Conservation (phyloP, 2,797 vertebrate species). For the Avahi laniger region DNA sequence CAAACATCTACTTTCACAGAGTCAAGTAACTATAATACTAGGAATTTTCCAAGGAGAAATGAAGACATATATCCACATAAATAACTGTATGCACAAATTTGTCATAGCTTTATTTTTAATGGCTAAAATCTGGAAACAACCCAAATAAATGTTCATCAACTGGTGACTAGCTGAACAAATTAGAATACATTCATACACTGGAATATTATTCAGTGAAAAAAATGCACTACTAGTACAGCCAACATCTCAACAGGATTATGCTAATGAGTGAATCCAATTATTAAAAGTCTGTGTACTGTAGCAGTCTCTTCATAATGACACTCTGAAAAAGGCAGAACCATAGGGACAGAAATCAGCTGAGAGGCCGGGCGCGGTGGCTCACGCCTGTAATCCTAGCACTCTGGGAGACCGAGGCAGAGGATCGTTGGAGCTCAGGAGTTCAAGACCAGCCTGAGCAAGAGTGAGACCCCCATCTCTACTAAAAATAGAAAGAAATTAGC, state of each 20-base stretch:
- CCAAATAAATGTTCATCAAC: neutral
- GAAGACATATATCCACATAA: neutral
- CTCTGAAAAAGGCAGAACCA: neutral
- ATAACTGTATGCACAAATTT: neutral
- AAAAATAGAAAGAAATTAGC: no score
- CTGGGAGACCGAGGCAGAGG: no score
- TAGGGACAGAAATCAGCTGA: neutral
- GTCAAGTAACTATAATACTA: no score
- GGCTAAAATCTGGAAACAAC: neutral
- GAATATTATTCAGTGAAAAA: neutral
- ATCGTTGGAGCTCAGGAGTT: no score
- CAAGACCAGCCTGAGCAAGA: no score
- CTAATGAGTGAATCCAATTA: neutral
- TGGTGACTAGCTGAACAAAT: neutral
- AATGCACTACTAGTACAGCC: neutral
- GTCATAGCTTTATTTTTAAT: neutral
- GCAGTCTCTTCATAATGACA: neutral
- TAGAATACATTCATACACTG: neutral
- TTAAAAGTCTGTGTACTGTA: neutral
- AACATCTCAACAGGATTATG: neutral
- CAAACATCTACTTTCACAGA: neutral
- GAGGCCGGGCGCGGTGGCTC: no score
- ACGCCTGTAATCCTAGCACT: no score
- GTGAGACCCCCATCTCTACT: no score
- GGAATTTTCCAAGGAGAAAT: neutral